These are phyloP conservation scores for Cryptoleucopteryx plumbea DNA, from an alignment of 2,113 vertebrate species.

Conservation along the genomic window DNA sequence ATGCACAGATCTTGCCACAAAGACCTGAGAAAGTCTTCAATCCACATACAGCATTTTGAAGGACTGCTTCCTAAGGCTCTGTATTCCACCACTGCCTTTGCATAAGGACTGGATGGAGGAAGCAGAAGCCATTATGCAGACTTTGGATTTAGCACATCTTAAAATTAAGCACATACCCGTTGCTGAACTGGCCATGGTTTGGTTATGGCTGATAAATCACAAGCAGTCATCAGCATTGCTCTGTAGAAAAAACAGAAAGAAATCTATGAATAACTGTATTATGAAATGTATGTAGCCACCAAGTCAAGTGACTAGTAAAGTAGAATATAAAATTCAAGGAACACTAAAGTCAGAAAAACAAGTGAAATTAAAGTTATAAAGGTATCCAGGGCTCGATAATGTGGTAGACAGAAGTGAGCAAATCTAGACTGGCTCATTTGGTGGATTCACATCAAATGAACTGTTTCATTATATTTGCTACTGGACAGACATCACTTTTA, in stretches of 20 bases:
- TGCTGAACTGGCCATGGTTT: constrained; percentile 98
- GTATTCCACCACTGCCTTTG: background rate
- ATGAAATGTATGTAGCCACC: background rate
- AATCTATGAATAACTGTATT: background rate
- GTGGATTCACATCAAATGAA: background rate
- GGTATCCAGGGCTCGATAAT: background rate
- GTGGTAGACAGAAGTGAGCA: background rate
- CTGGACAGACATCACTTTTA: background rate
- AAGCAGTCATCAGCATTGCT: constrained; percentile 99
- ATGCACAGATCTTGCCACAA: background rate
- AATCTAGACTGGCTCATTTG: background rate
- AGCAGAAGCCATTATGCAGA: background rate
- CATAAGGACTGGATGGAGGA: background rate
- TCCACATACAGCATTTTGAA: background rate
- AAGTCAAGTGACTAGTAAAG: background rate
- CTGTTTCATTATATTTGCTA: background rate
- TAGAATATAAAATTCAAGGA: background rate
- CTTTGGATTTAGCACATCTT: background rate
- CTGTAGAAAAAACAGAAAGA: constrained; percentile 63
- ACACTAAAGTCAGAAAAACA: background rate
- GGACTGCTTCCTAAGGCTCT: background rate
- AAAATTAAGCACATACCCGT: constrained; percentile 75
- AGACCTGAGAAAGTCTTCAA: background rate
- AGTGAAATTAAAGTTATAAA: background rate
- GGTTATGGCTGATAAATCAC: constrained; percentile 97